A percentile compares a stretch with the other conserved stretches of the same genome.
Evolutionary conservation across 2,888 invertebrate genomes (phyloP).

Genomic region (Limulus polyphemus): DNA sequence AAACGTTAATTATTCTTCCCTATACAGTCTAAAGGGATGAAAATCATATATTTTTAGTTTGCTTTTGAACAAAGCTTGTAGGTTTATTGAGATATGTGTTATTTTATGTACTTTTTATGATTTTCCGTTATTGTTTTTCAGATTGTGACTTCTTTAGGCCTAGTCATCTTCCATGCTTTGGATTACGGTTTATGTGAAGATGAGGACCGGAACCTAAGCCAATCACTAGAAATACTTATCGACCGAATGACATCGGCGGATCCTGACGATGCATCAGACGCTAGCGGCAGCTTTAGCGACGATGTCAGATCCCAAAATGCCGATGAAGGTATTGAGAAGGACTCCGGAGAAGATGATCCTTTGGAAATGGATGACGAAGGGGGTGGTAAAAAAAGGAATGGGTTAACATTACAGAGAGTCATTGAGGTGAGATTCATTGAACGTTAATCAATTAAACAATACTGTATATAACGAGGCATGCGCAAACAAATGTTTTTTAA

Average conservation of each 20-base stretch:
- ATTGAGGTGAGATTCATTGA: constrained; percentile 43
- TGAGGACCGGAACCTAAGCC: constrained; percentile 73
- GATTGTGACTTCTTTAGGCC: constrained; percentile 66
- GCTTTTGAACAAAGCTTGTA: too few species aligned
- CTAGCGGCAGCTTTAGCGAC: constrained; percentile 8
- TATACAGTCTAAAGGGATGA: too few species aligned
- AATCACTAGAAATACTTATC: constrained; percentile 71
- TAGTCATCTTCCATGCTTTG: constrained; percentile 73
- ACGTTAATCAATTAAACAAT: too few species aligned
- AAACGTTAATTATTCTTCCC: too few species aligned
- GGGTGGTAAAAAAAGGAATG: constrained; percentile 25
- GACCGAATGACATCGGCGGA: constrained; percentile 31
- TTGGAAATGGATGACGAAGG: constrained; percentile 23
- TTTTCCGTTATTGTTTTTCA: constrained; percentile 33
- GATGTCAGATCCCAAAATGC: constrained; percentile 43
- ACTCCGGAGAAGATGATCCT: constrained; percentile 57
- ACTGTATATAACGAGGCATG: too few species aligned
- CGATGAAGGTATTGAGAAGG: constrained; percentile 79
- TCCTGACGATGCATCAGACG: background rate
- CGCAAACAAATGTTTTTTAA: too few species aligned
- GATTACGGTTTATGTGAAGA: constrained; percentile 74
- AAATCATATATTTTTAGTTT: too few species aligned
- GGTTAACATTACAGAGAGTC: constrained; percentile 44
- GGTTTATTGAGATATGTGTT: too few species aligned
- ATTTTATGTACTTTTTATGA: background rate